These are phyloP conservation scores for Phoxinus phoxinus DNA, from an alignment of 2,113 vertebrate genomes.

Conservation along the genomic window DNA sequence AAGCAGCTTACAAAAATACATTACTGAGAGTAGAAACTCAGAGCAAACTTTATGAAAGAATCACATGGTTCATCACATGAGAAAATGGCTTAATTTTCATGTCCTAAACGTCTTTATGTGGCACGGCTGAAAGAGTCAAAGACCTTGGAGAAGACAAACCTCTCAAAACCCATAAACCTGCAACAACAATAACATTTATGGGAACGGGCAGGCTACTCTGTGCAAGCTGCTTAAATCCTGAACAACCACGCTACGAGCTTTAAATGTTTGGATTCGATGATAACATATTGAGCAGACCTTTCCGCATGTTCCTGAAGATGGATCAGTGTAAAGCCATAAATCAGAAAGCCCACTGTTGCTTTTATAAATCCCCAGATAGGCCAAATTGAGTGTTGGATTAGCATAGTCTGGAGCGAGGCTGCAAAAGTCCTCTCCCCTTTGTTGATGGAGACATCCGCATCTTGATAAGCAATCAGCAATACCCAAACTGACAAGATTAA, in stretches of 20 bases:
- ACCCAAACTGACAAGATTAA: conserved; percentile 59
- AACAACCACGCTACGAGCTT: not conserved
- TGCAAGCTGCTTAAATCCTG: not conserved
- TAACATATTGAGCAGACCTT: conserved; percentile 46
- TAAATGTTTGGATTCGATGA: conserved; percentile 19
- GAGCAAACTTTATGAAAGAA: conserved; percentile 15
- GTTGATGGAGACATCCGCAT: conserved; percentile 54
- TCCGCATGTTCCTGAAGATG: conserved; percentile 21
- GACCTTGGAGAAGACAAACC: conserved; percentile 27
- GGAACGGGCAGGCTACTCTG: not conserved
- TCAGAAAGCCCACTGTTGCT: conserved; percentile 28
- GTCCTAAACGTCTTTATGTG: not conserved
- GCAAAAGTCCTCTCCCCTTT: conserved; percentile 54
- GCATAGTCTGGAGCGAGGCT: conserved; percentile 40
- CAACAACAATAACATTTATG: not conserved
- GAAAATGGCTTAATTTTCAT: conserved; percentile 29
- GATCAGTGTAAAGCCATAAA: conserved; percentile 30
- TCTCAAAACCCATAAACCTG: not conserved
- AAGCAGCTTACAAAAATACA: conserved; percentile 39
- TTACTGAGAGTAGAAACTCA: conserved; percentile 31
- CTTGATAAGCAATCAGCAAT: conserved; percentile 61
- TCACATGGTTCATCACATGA: conserved; percentile 30
- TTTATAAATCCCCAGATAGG: conserved; percentile 47
- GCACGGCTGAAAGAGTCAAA: not conserved
- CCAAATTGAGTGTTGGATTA: conserved; percentile 54